A percentile compares a stretch with the other conserved stretches of the same genome.
phyloP scores from a whole-genome alignment of 2,113 vertebrate species.

The Dascyllus trimaculatus region DNA sequence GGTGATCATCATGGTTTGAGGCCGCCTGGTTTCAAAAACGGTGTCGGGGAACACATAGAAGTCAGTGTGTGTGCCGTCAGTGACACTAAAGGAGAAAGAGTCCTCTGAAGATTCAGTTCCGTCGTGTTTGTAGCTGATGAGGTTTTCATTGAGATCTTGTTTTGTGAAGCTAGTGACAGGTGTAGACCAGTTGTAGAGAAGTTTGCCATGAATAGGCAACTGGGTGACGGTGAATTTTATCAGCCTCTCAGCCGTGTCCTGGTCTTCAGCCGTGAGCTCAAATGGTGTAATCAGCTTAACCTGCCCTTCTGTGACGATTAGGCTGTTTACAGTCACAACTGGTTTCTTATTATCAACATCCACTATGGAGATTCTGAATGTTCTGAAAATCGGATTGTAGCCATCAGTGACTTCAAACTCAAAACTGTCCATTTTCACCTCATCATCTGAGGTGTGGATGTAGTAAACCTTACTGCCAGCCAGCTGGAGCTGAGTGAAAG shows the following conservation, averaged over 20 bases:
- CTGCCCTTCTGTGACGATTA: conserved; percentile 90
- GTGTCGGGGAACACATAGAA: conserved; percentile 96
- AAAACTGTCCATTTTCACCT: conserved; percentile 97
- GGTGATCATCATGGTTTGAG: conserved; percentile 92
- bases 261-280: conserved; percentile 93
- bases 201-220: conserved; percentile 90
- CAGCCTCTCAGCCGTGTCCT: conserved; percentile 89
- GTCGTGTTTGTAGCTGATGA: conserved; percentile 95
- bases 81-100: conserved; percentile 94
- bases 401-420: conserved; percentile 97
- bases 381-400: conserved; percentile 94
- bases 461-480: conserved; percentile 97
- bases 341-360: conserved; percentile 98
- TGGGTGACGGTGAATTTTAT: conserved; percentile 91
- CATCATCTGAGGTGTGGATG: conserved; percentile 94
- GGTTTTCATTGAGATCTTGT: conserved; percentile 95
- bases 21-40: conserved; percentile 89
- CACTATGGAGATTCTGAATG: conserved; percentile 93
- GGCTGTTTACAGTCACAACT: conserved; percentile 89
- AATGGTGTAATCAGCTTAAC: conserved; percentile 95
- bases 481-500: conserved; percentile 93
- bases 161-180: conserved; percentile 90
- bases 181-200: conserved; percentile 88
- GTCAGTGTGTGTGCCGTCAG: conserved; percentile 92
- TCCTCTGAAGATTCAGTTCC: conserved; percentile 89